Evolutionary conservation across 2,888 invertebrate genomes (phyloP).

Genomic region (Aporophyla lueneburgensis): DNA sequence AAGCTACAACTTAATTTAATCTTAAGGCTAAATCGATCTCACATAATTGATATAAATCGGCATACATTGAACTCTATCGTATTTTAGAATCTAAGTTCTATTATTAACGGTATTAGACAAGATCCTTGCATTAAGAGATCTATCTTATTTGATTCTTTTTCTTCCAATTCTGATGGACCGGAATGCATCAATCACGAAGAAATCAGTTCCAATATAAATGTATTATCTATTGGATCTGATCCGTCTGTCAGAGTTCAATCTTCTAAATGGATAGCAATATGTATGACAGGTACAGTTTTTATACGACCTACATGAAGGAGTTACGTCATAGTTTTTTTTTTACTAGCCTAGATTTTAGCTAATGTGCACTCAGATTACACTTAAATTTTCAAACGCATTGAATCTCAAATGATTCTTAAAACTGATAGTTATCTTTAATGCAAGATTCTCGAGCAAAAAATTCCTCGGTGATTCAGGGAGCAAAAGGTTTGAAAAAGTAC

Average conservation of each 20-base stretch:
- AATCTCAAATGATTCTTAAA: conserved; percentile 23
- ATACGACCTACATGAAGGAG: conserved; percentile 46
- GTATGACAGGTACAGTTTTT: conserved; percentile 55
- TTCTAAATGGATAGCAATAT: conserved; percentile 63
- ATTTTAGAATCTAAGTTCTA: conserved; percentile 45
- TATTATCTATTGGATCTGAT: conserved; percentile 60
- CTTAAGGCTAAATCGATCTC: conserved; percentile 48
- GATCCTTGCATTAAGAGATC: conserved; percentile 53
- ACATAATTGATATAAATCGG: conserved; percentile 62
- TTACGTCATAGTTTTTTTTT: conserved; percentile 38
- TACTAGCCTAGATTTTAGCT: conserved; percentile 16
- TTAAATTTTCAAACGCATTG: background rate
- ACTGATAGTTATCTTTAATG: conserved; percentile 21
- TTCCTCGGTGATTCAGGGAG: conserved; percentile 32
- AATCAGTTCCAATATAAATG: conserved; percentile 62
- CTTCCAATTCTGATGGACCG: conserved; percentile 53
- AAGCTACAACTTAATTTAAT: conserved; percentile 55
- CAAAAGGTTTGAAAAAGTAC: conserved; percentile 46
- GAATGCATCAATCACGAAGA: conserved; percentile 56
- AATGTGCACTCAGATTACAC: background rate
- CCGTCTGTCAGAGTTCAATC: conserved; percentile 63
- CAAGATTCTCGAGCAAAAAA: conserved; percentile 12
- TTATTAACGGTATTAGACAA: conserved; percentile 47
- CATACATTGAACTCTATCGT: conserved; percentile 52
- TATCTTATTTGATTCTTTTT: conserved; percentile 51